phyloP scores from a whole-genome alignment of 2,888 invertebrate species.

The Sisyra nigra region DNA sequence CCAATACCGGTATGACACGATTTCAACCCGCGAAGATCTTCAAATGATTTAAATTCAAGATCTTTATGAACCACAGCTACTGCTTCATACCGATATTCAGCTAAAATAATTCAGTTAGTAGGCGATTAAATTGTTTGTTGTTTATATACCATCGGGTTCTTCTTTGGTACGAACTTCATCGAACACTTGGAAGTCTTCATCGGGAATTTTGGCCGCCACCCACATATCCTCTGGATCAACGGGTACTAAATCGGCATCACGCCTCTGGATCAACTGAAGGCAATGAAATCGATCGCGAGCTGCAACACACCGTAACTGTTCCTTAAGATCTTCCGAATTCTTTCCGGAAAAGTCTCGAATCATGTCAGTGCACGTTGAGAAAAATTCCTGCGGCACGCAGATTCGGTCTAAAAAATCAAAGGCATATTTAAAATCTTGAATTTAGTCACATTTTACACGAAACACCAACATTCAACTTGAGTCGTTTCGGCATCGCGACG shows the following conservation, averaged over 20 bases:
- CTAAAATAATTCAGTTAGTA: conserved; percentile 25
- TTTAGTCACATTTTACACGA: too few species aligned
- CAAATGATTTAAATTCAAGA: conserved; percentile 46
- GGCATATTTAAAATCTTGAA: too few species aligned
- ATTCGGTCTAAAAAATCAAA: conserved; percentile 40
- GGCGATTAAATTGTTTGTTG: conserved; percentile 14
- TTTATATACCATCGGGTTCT: conserved; percentile 63
- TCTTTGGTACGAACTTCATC: conserved; percentile 62
- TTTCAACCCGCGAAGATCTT: conserved; percentile 55
- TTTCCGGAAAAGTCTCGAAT: conserved; percentile 25
- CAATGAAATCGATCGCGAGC: conserved; percentile 66
- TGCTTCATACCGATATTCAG: conserved; percentile 65
- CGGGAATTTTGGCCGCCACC: conserved; percentile 52
- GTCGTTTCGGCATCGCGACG: too few species aligned
- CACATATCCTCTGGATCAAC: conserved; percentile 83
- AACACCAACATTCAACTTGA: too few species aligned
- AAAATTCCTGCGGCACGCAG: conserved; percentile 51
- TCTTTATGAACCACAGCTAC: conserved; percentile 66
- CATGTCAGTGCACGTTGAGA: conserved; percentile 51
- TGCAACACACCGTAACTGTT: conserved; percentile 39
- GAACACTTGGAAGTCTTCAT: conserved; percentile 59
- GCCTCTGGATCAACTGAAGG: conserved; percentile 53
- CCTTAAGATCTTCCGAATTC: too few species aligned
- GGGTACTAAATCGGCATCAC: conserved; percentile 65
- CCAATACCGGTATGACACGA: conserved; percentile 82